These are phyloP conservation scores for Ptychadena robeensis DNA, from an alignment of 2,797 vertebrate species.

Conservation along the genomic window DNA sequence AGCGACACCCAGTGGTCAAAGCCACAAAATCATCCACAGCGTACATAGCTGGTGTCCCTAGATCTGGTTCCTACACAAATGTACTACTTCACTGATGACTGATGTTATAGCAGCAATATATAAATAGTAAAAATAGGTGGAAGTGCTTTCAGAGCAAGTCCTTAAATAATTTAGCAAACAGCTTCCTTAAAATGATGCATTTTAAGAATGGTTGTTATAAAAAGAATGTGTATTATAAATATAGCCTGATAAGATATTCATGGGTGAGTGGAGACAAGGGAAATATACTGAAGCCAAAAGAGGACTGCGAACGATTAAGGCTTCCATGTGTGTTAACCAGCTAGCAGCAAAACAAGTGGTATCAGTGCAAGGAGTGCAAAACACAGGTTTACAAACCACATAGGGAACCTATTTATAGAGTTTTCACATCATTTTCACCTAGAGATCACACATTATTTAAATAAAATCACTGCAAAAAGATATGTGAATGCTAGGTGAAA, in stretches of 20 bases:
- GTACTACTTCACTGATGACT: slow-evolving; percentile 5
- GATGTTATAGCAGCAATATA: slow-evolving; percentile 18
- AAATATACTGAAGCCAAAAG: background rate
- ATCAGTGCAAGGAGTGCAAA: background rate
- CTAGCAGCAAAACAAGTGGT: background rate
- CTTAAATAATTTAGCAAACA: slow-evolving; percentile 46
- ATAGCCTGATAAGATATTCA: slow-evolving; percentile 26
- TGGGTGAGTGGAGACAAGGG: background rate
- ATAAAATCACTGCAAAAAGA: too few relatives aligned
- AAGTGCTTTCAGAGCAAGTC: slow-evolving; percentile 28
- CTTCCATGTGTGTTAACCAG: background rate
- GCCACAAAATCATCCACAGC: background rate
- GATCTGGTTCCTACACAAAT: background rate
- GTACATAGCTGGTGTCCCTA: background rate
- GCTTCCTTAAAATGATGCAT: slow-evolving; percentile 34
- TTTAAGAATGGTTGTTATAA: slow-evolving; percentile 36
- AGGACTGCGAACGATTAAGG: background rate
- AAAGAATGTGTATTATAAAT: slow-evolving; percentile 31
- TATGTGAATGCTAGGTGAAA: too few relatives aligned
- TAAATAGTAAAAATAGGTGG: slow-evolving; percentile 31
- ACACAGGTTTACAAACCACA: background rate
- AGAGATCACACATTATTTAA: background rate
- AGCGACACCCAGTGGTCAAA: slow-evolving; percentile 74
- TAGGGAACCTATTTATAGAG: background rate
- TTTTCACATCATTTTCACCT: background rate